Conservation (phyloP, 2,888 invertebrate species). For the Cheilosia soror region DNA sequence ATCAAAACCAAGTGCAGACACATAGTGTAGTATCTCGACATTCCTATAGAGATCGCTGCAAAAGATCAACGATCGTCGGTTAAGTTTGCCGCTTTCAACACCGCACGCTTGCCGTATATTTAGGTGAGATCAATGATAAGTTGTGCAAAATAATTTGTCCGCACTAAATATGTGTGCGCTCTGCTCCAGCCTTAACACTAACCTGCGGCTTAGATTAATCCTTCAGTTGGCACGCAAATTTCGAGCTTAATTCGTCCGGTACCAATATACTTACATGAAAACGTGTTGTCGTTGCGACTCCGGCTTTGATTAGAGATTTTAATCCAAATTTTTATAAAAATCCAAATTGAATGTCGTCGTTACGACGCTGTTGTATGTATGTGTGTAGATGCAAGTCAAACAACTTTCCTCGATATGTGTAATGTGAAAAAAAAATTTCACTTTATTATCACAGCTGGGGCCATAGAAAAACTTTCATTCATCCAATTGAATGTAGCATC, state of each 20-base stretch:
- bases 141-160: slow-evolving; percentile 19
- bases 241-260: slow-evolving; percentile 1
- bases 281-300: slow-evolving; percentile 30
- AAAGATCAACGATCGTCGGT: slow-evolving; percentile 63
- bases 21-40: slow-evolving; percentile 38
- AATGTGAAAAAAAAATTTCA: slow-evolving; percentile 53
- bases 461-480: slow-evolving; percentile 71
- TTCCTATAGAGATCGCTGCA: slow-evolving; percentile 31
- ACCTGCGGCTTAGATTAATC: not conserved
- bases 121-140: slow-evolving; percentile 38
- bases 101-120: slow-evolving; percentile 37
- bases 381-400: slow-evolving; percentile 45
- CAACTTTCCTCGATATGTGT: slow-evolving; percentile 68
- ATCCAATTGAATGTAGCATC: slow-evolving; percentile 59
- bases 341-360: slow-evolving; percentile 59
- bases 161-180: not conserved
- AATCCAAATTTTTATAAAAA: slow-evolving; percentile 57
- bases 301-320: slow-evolving; percentile 24
- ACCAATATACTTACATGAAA: slow-evolving; percentile 56
- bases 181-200: not conserved
- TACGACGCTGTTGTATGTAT: not conserved
- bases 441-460: slow-evolving; percentile 65
- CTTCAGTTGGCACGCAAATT: not conserved
- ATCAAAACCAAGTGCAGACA: slow-evolving; percentile 56
- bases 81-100: slow-evolving; percentile 42